phyloP scores from a whole-genome alignment of 37 sponge, comb jelly and placozoan genomes.

The Hexactinellida sp. region DNA sequence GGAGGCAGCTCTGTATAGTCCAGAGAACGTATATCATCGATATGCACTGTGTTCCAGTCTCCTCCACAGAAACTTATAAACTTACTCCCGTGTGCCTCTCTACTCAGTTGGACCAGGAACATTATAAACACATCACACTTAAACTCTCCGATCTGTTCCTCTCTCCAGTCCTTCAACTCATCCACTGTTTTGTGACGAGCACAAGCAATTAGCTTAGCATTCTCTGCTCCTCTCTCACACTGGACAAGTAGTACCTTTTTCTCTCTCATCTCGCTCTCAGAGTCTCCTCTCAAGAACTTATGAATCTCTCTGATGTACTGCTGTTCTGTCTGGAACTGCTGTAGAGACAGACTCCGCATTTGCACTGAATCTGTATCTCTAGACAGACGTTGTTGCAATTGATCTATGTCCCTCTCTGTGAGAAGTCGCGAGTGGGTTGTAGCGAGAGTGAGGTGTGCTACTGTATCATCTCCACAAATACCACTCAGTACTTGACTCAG shows the following conservation, averaged over 20 bases:
- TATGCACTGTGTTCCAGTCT: constrained; percentile 7
- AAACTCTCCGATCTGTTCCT: neutral
- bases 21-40: neutral
- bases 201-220: neutral
- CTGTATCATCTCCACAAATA: neutral
- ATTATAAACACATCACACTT: neutral
- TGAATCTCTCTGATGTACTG: neutral
- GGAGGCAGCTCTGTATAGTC: neutral
- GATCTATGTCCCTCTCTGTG: neutral
- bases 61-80: neutral
- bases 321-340: neutral
- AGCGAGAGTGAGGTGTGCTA: neutral
- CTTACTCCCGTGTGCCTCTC: neutral
- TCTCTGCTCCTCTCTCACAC: neutral
- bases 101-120: neutral
- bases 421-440: neutral
- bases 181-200: neutral
- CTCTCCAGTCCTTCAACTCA: neutral
- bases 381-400: neutral
- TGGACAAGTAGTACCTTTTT: neutral
- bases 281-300: neutral
- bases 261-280: neutral
- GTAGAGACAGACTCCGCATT: neutral
- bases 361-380: neutral
- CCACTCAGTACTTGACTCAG: neutral